Percentiles rank a stretch among this genome's conserved stretches.
These are phyloP conservation scores for Chaetogeoica ovagalla DNA, from an alignment of 2,888 invertebrate genomes.

Conservation along the genomic window DNA sequence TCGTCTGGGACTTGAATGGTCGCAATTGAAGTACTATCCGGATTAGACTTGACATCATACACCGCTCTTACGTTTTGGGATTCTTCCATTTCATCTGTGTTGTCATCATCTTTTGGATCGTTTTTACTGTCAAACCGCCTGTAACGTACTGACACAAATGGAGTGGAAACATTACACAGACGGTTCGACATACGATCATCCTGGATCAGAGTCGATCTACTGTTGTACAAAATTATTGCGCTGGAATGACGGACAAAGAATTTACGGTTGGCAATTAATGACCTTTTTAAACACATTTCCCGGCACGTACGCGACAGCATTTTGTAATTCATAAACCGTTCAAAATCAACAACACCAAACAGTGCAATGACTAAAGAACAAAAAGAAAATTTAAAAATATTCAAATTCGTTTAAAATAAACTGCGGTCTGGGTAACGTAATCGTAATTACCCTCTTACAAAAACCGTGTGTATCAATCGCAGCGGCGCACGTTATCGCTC, in stretches of 20 bases:
- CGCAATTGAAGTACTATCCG: conserved; percentile 61
- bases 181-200: background rate
- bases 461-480: too few relatives aligned
- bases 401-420: too few relatives aligned
- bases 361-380: too few relatives aligned
- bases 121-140: conserved; percentile 44
- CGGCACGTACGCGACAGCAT: conserved; percentile 21
- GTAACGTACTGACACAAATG: conserved; percentile 19
- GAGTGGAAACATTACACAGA: background rate
- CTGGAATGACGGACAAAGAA: conserved; percentile 7
- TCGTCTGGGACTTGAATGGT: conserved; percentile 93
- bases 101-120: conserved; percentile 19
- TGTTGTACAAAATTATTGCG: conserved; percentile 1
- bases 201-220: background rate
- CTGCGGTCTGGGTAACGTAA: too few relatives aligned
- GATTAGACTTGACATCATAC: conserved; percentile 28
- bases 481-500: too few relatives aligned
- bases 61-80: conserved; percentile 33
- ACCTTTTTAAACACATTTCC: background rate
- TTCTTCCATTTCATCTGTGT: conserved; percentile 14
- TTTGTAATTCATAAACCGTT: background rate
- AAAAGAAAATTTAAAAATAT: too few relatives aligned
- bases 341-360: background rate
- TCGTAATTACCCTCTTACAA: too few relatives aligned
- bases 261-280: background rate